Evolutionary conservation across 2,888 invertebrate genomes (phyloP).

Genomic region (Volucella inflata): DNA sequence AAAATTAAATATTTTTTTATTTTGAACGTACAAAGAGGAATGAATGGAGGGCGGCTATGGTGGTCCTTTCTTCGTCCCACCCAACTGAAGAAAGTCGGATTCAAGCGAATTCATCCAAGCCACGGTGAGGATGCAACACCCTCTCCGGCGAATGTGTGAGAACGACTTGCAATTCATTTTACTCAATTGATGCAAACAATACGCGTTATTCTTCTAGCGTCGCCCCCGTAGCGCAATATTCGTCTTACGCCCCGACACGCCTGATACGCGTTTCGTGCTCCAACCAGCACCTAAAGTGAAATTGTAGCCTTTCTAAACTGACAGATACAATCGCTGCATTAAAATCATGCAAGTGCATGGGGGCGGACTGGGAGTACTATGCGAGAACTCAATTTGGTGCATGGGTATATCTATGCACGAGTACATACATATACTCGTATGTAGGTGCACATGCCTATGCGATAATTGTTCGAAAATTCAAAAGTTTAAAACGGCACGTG

Average conservation of each 20-base stretch:
- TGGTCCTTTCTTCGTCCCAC: background rate
- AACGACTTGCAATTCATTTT: constrained; percentile 75
- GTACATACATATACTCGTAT: too few relatives aligned
- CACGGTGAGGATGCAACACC: constrained; percentile 15
- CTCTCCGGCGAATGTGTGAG: constrained; percentile 65
- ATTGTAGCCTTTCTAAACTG: constrained; percentile 73
- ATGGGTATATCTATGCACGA: too few relatives aligned
- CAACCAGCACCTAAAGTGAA: constrained; percentile 46
- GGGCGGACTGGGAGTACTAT: constrained; percentile 11
- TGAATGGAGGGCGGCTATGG: background rate
- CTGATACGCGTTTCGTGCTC: background rate
- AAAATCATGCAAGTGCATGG: constrained; percentile 64
- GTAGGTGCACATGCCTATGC: constrained; percentile 1
- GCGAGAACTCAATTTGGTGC: too few relatives aligned
- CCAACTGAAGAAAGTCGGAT: constrained; percentile 34
- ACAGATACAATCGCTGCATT: constrained; percentile 71
- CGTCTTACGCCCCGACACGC: too few relatives aligned
- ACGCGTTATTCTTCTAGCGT: constrained; percentile 38
- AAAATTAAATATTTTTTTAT: constrained; percentile 61
- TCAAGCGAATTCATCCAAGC: constrained; percentile 25
- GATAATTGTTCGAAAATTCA: constrained; percentile 53
- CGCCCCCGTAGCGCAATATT: constrained; percentile 15
- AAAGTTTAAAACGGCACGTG: constrained; percentile 62
- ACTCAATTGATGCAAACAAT: constrained; percentile 72
- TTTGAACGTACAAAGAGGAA: too few relatives aligned